Evolutionary conservation across 1,140 invertebrate genomes (phyloP).

Genomic region (Plodia interpunctella): DNA sequence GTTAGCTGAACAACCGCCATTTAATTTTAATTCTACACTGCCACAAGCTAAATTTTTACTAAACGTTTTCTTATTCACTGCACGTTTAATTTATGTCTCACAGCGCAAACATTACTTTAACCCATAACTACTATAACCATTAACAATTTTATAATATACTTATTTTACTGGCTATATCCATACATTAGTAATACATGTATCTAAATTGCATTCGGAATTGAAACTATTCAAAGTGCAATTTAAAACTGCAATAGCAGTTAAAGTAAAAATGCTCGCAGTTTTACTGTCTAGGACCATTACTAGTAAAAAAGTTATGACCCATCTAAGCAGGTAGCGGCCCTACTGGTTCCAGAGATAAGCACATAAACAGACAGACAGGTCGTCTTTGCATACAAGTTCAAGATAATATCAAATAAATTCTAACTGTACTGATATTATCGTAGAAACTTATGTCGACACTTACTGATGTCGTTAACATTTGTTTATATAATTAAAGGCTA

Average conservation of each 20-base stretch:
- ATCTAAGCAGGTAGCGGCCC: background rate
- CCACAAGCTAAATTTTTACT: no score
- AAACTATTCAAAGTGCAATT: background rate
- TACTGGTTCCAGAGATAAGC: background rate
- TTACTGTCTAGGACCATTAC: background rate
- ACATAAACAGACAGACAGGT: slow-evolving; percentile 4
- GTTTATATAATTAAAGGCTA: background rate
- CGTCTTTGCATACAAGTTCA: background rate
- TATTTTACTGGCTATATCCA: background rate
- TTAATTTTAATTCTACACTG: no score
- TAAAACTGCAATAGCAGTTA: background rate
- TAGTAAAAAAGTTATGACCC: background rate
- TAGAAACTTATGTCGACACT: slow-evolving; percentile 11
- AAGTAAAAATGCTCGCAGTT: background rate
- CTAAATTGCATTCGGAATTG: background rate
- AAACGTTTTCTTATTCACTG: no score
- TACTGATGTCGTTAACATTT: background rate
- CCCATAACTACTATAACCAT: background rate
- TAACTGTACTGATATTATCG: slow-evolving; percentile 13
- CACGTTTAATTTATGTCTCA: background rate
- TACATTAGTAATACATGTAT: background rate
- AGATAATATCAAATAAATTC: slow-evolving; percentile 8
- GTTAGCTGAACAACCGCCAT: no score
- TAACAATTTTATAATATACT: slow-evolving; percentile 1
- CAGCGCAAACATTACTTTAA: background rate